phyloP scores from a whole-genome alignment of 2,888 invertebrate genomes.

The Phorcus lineatus region DNA sequence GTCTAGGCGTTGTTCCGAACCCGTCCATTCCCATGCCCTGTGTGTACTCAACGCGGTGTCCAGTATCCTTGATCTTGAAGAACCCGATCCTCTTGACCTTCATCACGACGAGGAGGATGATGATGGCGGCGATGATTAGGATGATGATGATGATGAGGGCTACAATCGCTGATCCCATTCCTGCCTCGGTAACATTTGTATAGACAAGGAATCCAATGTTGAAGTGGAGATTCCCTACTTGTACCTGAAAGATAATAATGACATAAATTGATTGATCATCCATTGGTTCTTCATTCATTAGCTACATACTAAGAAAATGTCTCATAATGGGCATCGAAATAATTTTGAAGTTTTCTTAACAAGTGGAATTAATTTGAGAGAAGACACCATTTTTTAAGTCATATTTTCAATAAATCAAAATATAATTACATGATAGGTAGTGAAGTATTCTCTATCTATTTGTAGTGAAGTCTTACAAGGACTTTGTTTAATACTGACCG shows the following conservation, averaged over 20 bases:
- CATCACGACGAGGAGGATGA: conserved; percentile 56
- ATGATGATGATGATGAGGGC: conserved; percentile 50
- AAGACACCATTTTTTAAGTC: too few relatives aligned
- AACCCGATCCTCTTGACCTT: conserved; percentile 54
- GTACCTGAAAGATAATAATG: conserved; percentile 55
- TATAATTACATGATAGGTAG: background rate
- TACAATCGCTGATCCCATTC: conserved; percentile 44
- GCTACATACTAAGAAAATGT: too few relatives aligned
- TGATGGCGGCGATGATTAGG: conserved; percentile 48
- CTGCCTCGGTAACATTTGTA: conserved; percentile 26
- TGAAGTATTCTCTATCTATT: too few relatives aligned
- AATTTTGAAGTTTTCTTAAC: too few relatives aligned
- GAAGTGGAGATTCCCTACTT: conserved; percentile 55
- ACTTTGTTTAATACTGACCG: background rate
- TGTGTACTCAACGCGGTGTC: conserved; percentile 25
- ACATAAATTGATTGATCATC: too few relatives aligned
- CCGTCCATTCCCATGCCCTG: background rate
- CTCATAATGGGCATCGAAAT: too few relatives aligned
- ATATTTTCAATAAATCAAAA: too few relatives aligned
- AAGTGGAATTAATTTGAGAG: too few relatives aligned
- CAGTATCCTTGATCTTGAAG: conserved; percentile 39
- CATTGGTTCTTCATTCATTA: background rate
- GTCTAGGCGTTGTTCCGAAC: background rate
- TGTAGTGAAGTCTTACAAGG: background rate
- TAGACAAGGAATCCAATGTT: conserved; percentile 61